Evolutionary conservation across 64 coral and sea anemone species (phyloP), one percentile per base, ranked within the genome.

Genomic region (Montipora sp.): DNA sequence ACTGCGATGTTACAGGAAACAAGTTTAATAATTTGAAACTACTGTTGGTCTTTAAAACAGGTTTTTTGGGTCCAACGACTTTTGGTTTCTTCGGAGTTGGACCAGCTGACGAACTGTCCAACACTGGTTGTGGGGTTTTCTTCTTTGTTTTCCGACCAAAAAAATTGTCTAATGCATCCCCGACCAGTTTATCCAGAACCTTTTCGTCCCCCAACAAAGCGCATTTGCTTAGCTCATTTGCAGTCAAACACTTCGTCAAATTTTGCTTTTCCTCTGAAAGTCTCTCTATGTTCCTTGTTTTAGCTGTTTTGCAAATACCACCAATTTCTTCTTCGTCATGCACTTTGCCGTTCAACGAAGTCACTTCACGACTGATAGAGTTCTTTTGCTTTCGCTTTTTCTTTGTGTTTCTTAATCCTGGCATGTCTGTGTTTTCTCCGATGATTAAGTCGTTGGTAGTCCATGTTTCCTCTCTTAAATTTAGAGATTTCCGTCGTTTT

Each of bases 11-110:
- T 0, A 47, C 43, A 47, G 91, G 44, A 50, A 93, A 93, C 45
- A 77, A 87, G 79, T 68, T 80, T 68, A 88, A 87, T 36, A 93
- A 77, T 63, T 93, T 93, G 67, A 93, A 93, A 59, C 73, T 57
- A 44, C 59, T 73, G 61, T 88, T 87, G 5, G 73, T 77, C 51
- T 88, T 87, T 20, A 92, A 77, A 85, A 49, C 44, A 16, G 90
- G 43, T 74, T 92, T 93, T 65, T 55, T 57, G 18, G 47, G 47
- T 36, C 13, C 45, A 22, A 55, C 18, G 65, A 77, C 27, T 48
- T 73, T 87, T 80, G 76, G 19, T 80, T 48, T 68, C 59, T 80
- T 50, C 2, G 80, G 22, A 20, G 55, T 83, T 2, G 55, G 89
- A 48, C 50, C 47, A 47, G 18, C 46, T 85, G 82, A 45, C 16